These are phyloP conservation scores for Saturnia japonica DNA, from an alignment of 2,888 invertebrate genomes.

Conservation along the genomic window DNA sequence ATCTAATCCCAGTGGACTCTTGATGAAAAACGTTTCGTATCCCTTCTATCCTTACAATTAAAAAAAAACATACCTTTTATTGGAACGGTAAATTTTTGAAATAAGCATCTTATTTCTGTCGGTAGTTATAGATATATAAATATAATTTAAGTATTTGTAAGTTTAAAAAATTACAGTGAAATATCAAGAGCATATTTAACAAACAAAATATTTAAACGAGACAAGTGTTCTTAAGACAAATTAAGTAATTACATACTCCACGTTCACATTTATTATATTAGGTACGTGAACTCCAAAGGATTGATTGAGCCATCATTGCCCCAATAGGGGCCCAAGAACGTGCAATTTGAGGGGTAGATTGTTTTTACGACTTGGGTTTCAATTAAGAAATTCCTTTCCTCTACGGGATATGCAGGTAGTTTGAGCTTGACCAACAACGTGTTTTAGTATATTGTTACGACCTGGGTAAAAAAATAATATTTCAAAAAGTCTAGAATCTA, in stretches of 20 bases:
- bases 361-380: constrained; percentile 5
- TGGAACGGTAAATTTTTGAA: not conserved
- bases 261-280: not conserved
- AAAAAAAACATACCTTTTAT: not conserved
- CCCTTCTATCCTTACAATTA: not conserved
- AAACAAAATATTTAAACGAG: not conserved
- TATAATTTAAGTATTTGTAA: not conserved
- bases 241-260: not conserved
- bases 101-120: not conserved
- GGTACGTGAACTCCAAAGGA: not conserved
- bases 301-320: constrained; percentile 5
- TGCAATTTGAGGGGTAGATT: constrained; percentile 8
- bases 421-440: not conserved
- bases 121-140: not conserved
- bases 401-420: not conserved
- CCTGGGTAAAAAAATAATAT: too few relatives aligned
- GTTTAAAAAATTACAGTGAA: too few relatives aligned
- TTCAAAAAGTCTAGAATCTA: too few relatives aligned
- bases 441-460: not conserved
- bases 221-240: not conserved
- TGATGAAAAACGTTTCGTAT: not conserved
- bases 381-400: constrained; percentile 5
- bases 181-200: not conserved
- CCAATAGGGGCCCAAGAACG: constrained; percentile 1
- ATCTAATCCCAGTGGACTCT: not conserved